Evolutionary conservation across 2,797 vertebrate genomes (phyloP).

Genomic region (Etheostoma nigrum): DNA sequence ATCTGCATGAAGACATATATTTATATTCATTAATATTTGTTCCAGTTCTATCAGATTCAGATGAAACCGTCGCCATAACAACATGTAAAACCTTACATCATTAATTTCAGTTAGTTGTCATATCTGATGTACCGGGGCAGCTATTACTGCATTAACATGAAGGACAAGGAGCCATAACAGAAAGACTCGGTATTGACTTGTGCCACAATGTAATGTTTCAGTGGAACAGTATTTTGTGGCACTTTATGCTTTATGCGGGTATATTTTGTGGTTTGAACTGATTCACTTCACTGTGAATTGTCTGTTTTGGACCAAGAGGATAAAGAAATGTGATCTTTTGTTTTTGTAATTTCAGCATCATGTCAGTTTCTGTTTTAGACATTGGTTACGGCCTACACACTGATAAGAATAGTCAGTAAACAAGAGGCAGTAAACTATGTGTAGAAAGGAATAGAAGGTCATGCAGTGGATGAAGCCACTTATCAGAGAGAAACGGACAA

Average conservation of each 20-base stretch:
- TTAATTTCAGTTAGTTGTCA: constrained; percentile 30
- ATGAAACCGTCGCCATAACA: constrained; percentile 24
- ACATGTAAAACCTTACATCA: constrained; percentile 47
- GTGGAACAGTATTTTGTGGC: constrained; percentile 16
- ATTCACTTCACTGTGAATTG: constrained; percentile 13
- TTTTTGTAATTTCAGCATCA: constrained; percentile 37
- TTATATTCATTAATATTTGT: constrained; percentile 9
- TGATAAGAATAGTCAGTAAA: not conserved
- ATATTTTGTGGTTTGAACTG: constrained; percentile 34
- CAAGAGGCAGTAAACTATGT: not conserved
- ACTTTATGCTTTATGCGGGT: constrained; percentile 18
- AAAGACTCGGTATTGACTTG: constrained; percentile 16
- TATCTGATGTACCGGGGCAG: not conserved
- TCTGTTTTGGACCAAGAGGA: constrained; percentile 17
- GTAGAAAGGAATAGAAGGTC: constrained; percentile 3
- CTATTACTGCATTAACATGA: constrained; percentile 33
- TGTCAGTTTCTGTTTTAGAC: constrained; percentile 25
- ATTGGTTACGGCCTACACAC: not conserved
- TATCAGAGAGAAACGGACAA: not conserved
- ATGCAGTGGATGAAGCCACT: constrained; percentile 4
- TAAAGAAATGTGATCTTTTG: constrained; percentile 32
- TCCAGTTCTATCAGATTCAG: constrained; percentile 7
- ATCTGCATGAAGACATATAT: not conserved
- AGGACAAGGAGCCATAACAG: constrained; percentile 51
- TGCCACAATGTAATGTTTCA: constrained; percentile 9